Evolutionary conservation across 2,797 vertebrate genomes (phyloP).

Genomic region (Notolepis coatsorum): DNA sequence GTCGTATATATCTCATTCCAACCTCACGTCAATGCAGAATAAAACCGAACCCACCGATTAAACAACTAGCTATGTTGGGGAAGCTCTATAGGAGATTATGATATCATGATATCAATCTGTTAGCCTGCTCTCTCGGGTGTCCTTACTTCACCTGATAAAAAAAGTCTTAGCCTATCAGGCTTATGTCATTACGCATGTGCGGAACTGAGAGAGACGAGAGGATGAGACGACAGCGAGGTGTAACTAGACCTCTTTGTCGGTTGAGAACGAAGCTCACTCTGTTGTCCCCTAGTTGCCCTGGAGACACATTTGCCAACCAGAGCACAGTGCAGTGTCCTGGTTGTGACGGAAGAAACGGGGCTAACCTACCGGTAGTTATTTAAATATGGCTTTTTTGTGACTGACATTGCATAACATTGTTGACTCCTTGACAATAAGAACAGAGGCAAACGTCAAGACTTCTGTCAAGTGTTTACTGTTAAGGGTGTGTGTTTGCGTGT

Average conservation of each 20-base stretch:
- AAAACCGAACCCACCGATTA: too few relatives aligned
- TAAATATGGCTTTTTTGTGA: constrained; percentile 11
- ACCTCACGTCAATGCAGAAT: too few relatives aligned
- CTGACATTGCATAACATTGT: background rate
- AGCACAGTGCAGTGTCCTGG: constrained; percentile 13
- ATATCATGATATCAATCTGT: too few relatives aligned
- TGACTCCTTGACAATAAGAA: constrained; percentile 3
- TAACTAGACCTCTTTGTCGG: constrained; percentile 57
- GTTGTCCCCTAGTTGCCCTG: constrained; percentile 59
- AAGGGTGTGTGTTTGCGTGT: background rate
- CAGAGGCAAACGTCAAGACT: background rate
- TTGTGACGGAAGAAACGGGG: constrained; percentile 23
- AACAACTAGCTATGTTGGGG: too few relatives aligned
- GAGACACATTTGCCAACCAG: constrained; percentile 38
- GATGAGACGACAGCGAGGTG: constrained; percentile 19
- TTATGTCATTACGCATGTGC: background rate
- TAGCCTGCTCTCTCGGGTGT: too few relatives aligned
- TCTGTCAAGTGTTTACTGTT: too few relatives aligned
- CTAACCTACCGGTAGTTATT: constrained; percentile 1
- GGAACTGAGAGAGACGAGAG: background rate
- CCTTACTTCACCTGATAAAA: too few relatives aligned
- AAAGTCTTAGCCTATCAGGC: too few relatives aligned
- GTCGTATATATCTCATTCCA: too few relatives aligned
- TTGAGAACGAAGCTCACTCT: constrained; percentile 49
- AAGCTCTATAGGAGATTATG: too few relatives aligned